Evolutionary conservation across 2,797 vertebrate species (phyloP).

Genomic region (Diplodus puntazzo): DNA sequence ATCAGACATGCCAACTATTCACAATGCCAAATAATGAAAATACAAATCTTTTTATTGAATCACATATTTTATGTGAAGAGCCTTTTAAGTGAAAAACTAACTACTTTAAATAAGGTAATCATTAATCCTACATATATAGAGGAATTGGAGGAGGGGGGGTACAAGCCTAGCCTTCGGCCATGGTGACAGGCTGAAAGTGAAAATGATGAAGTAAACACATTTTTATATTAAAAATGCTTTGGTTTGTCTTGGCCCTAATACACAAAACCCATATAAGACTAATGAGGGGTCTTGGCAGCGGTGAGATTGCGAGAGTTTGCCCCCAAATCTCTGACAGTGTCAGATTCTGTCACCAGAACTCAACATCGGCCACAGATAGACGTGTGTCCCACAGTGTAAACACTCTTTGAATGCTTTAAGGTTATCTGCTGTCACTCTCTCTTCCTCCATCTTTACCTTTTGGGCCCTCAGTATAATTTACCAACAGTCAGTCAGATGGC

Average conservation of each 20-base stretch:
- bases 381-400: background rate
- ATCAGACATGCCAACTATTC: no score
- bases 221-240: no score
- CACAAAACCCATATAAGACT: background rate
- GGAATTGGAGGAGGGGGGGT: no score
- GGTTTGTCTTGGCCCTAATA: background rate
- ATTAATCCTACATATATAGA: no score
- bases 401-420: background rate
- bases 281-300: background rate
- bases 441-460: background rate
- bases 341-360: background rate
- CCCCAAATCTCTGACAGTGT: background rate
- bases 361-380: background rate
- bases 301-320: background rate
- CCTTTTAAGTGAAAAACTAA: no score
- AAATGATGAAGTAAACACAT: no score
- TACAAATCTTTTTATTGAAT: no score
- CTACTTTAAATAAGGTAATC: no score
- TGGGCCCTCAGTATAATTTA: constrained; percentile 1
- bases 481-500: constrained; percentile 23
- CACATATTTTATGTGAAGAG: no score
- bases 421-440: background rate
- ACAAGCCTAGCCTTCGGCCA: no score
- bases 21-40: no score
- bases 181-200: no score